Percentiles rank a stretch among this genome's conserved stretches.
Evolutionary conservation across 2,888 invertebrate genomes (phyloP).

Genomic region (Orchesella flavescens): DNA sequence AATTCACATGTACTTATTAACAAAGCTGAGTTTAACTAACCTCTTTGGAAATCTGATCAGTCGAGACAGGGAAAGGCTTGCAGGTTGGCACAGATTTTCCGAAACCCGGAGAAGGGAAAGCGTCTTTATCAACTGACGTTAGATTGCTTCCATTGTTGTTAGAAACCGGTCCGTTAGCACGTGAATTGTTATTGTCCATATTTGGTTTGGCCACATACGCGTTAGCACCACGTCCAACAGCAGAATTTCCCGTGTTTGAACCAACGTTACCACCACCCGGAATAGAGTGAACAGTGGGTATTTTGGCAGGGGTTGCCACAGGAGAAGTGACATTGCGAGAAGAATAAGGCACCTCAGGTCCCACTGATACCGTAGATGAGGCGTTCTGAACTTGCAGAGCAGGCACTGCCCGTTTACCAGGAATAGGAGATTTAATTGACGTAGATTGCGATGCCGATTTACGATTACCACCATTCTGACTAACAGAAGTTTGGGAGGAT

Average conservation of each 20-base stretch:
- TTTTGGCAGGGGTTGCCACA: constrained; percentile 65
- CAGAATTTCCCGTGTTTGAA: constrained; percentile 42
- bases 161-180: constrained; percentile 56
- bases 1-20: no score
- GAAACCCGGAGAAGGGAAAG: constrained; percentile 71
- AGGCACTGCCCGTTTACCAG: constrained; percentile 70
- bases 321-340: constrained; percentile 64
- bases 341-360: constrained; percentile 71
- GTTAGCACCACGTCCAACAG: constrained; percentile 66
- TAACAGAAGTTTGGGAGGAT: constrained; percentile 46
- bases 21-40: no score
- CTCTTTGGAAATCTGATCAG: constrained; percentile 71
- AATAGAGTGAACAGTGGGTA: constrained; percentile 52
- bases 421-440: constrained; percentile 67
- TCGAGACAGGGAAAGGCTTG: constrained; percentile 71
- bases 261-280: constrained; percentile 35
- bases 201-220: constrained; percentile 67
- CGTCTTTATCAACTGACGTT: constrained; percentile 70
- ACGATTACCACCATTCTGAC: constrained; percentile 53
- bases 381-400: constrained; percentile 58
- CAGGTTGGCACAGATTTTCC: constrained; percentile 71
- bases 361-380: constrained; percentile 58
- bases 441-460: constrained; percentile 31
- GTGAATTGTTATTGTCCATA: constrained; percentile 66
- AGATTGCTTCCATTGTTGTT: constrained; percentile 59